These are phyloP conservation scores for Balanococcus diminutus DNA, from an alignment of 2,888 invertebrate genomes.

Conservation along the genomic window DNA sequence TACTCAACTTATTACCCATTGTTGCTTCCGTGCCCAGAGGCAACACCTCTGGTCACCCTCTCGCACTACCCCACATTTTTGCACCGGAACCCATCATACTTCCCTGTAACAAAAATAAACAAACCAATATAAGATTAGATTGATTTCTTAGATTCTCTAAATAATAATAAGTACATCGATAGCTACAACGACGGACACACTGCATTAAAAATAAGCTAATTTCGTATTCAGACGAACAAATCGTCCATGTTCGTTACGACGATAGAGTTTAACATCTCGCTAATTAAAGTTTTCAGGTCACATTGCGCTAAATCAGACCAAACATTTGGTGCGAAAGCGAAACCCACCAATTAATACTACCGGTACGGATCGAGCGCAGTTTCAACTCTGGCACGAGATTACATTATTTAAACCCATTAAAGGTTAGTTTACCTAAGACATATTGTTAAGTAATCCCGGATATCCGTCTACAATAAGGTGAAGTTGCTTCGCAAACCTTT, in stretches of 20 bases:
- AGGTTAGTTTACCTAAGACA: conserved; percentile 11
- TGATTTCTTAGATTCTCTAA: too few relatives aligned
- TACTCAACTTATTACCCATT: conserved; percentile 96
- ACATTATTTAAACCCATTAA: conserved; percentile 32
- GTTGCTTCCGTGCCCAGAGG: conserved; percentile 50
- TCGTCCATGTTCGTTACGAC: not conserved
- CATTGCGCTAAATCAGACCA: not conserved
- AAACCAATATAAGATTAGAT: not conserved
- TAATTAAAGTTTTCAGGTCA: not conserved
- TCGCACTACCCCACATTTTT: conserved; percentile 47
- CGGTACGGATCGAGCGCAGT: conserved; percentile 16
- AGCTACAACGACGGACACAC: not conserved
- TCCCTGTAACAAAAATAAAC: conserved; percentile 25
- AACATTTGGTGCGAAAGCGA: conserved; percentile 3
- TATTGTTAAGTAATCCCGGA: conserved; percentile 27
- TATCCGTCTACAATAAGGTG: conserved; percentile 20
- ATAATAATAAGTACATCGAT: not conserved
- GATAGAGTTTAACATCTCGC: not conserved
- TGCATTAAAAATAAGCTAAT: not conserved
- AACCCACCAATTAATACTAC: conserved; percentile 32
- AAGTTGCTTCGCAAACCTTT: conserved; percentile 6
- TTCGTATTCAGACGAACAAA: not conserved
- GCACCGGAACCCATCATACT: conserved; percentile 47
- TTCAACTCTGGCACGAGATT: conserved; percentile 2
- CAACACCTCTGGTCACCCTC: conserved; percentile 49